phyloP scores from a whole-genome alignment of 2,888 invertebrate genomes.

The Drosophila mimica region DNA sequence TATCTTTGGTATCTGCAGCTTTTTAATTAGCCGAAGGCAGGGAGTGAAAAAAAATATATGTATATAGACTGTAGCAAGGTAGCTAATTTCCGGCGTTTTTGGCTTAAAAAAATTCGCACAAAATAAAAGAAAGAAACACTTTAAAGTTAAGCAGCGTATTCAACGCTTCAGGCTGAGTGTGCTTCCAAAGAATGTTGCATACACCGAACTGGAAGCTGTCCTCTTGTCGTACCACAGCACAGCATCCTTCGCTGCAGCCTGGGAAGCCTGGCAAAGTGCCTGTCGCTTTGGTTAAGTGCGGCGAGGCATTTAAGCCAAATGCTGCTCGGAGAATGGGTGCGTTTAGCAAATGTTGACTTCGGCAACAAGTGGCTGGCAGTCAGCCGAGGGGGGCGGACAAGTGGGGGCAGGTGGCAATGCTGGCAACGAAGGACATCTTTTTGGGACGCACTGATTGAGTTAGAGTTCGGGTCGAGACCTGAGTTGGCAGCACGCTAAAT shows the following conservation, averaged over 20 bases:
- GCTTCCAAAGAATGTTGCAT: conserved; percentile 39
- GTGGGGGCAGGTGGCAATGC: background rate
- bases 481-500: conserved; percentile 77
- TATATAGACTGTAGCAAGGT: conserved; percentile 39
- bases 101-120: conserved; percentile 24
- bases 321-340: conserved; percentile 12
- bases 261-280: conserved; percentile 40
- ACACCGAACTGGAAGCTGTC: conserved; percentile 8
- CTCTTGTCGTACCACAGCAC: conserved; percentile 13
- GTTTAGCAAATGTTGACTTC: conserved; percentile 40
- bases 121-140: conserved; percentile 21
- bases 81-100: conserved; percentile 67
- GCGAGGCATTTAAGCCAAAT: conserved; percentile 65
- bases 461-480: conserved; percentile 51
- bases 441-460: conserved; percentile 68
- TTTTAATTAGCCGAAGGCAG: conserved; percentile 55
- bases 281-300: conserved; percentile 51
- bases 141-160: conserved; percentile 28
- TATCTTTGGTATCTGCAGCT: conserved; percentile 38
- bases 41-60: background rate
- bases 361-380: conserved; percentile 44
- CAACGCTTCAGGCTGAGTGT: conserved; percentile 40
- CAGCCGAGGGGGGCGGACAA: too few species aligned
- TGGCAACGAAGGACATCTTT: conserved; percentile 36
- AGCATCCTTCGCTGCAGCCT: conserved; percentile 46